A percentile compares a stretch with the other conserved stretches of the same genome.
Evolutionary conservation across 35 echinoderm and acorn worm species (phyloP).

Genomic region (Apostichopus parvimensis): DNA sequence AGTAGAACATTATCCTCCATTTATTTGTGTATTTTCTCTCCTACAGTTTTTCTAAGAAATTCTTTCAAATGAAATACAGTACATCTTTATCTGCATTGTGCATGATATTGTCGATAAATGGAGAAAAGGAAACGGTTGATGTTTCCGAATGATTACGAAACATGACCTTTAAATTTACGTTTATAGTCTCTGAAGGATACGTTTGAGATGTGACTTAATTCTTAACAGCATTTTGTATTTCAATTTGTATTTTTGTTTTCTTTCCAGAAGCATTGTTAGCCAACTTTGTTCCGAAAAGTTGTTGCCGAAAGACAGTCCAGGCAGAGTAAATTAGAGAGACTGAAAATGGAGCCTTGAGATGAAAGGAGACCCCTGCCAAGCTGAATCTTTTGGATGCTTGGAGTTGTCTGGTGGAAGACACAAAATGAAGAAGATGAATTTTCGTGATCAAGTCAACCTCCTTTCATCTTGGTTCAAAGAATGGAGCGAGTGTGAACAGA

Average conservation of each 20-base stretch:
- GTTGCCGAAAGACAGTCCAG: neutral
- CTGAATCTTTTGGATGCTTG: neutral
- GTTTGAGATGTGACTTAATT: too few relatives aligned
- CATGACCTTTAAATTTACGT: too few relatives aligned
- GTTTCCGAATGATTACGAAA: too few relatives aligned
- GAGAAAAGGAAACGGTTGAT: too few relatives aligned
- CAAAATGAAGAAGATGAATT: constrained; percentile 88
- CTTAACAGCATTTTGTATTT: neutral
- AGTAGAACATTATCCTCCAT: too few relatives aligned
- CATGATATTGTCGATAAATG: too few relatives aligned
- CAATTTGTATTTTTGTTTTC: neutral
- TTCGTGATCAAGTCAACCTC: constrained; percentile 87
- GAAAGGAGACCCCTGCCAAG: neutral
- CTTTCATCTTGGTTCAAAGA: constrained; percentile 93
- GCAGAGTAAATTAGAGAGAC: too few relatives aligned
- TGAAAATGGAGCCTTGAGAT: constrained; percentile 20
- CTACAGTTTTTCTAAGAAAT: too few relatives aligned
- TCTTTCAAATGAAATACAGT: too few relatives aligned
- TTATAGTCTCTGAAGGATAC: too few relatives aligned
- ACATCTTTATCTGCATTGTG: too few relatives aligned
- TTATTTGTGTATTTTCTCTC: too few relatives aligned
- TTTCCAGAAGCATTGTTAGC: neutral
- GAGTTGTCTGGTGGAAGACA: neutral
- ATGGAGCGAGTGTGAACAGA: constrained; percentile 98
- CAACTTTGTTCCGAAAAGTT: neutral